Base-by-base conservation (phyloP, 2,888 invertebrate genomes). In the Orthosia cruda region DNA sequence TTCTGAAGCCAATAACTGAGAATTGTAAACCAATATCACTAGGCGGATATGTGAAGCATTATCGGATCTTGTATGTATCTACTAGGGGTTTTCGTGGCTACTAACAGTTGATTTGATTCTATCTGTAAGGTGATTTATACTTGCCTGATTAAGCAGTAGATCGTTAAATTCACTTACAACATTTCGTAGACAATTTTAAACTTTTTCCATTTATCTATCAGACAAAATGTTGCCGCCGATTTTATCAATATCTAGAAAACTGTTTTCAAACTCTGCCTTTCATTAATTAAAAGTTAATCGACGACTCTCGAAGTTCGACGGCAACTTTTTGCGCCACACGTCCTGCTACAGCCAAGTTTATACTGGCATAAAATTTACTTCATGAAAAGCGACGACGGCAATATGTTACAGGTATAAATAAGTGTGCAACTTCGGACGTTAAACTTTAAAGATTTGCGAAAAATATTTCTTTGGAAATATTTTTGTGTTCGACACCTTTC, bases 271-370 rank as follows among this genome's bases (percentile, higher is more conserved):
- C 83, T 90, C 79, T 66, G 80, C 77, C 81, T 90, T 91, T 89
- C 86, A 89, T 91, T 92, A 91, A 92, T 92, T 92, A 92, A 92
- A 92, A 92, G 90, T 92, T 90, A 90, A 92, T 92, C 86, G 88
- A 87, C 77, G 80, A 85, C 77, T 85, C 74, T 74, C 64, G 54
- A 89, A 89, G 80, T 88, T 83, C 40, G 70, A 62, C 71, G 68
- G 61, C 16, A 84, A 82, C 74, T 83, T 83, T 83, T 85, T 75
- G 83, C 71, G 71, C 71, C 85, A 84, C 81, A 84, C 83, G 74
- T 89, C 79, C 40, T 54, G 57, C 74, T 61, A 66, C 66, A 71
- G 58, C 50, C 50, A 71, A 86, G 68, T 84, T 84, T 77, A 73
- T 74, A 76, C 49, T 67, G 63, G 71, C 86, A 87, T 86, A 88